These are phyloP conservation scores for Anas platyrhynchos DNA, from an alignment of 2,113 vertebrate genomes.

Conservation along the genomic window DNA sequence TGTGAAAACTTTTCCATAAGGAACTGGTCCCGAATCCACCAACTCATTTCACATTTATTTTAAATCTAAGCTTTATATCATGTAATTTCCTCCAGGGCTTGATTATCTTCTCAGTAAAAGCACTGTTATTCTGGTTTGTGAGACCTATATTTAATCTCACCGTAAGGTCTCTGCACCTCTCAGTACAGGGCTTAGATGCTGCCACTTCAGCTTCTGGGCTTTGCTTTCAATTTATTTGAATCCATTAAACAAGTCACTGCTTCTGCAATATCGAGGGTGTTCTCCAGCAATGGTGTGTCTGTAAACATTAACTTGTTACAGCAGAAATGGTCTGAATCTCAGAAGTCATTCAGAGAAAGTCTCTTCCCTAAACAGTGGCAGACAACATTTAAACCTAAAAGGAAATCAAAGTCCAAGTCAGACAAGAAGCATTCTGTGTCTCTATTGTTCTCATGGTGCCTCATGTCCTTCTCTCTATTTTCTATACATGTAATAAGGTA, in stretches of 20 bases:
- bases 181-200: neutral
- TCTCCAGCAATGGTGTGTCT: neutral
- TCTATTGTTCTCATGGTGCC: neutral
- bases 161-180: neutral
- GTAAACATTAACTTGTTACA: neutral
- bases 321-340: slow-evolving; percentile 9
- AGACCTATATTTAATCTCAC: slow-evolving; percentile 13
- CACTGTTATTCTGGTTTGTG: slow-evolving; percentile 18
- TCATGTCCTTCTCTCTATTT: neutral
- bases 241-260: neutral
- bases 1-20: slow-evolving; percentile 17
- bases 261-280: neutral
- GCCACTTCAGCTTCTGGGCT: neutral
- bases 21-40: slow-evolving; percentile 20
- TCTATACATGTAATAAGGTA: neutral
- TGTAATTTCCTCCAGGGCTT: slow-evolving; percentile 38
- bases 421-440: neutral
- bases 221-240: neutral
- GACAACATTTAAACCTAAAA: neutral
- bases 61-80: slow-evolving; percentile 18
- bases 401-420: neutral
- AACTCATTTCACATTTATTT: slow-evolving; percentile 52
- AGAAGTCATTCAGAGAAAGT: neutral
- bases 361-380: neutral
- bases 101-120: slow-evolving; percentile 37